Base-by-base conservation (phyloP, 2,888 invertebrate genomes). In the Julus scanicus region DNA sequence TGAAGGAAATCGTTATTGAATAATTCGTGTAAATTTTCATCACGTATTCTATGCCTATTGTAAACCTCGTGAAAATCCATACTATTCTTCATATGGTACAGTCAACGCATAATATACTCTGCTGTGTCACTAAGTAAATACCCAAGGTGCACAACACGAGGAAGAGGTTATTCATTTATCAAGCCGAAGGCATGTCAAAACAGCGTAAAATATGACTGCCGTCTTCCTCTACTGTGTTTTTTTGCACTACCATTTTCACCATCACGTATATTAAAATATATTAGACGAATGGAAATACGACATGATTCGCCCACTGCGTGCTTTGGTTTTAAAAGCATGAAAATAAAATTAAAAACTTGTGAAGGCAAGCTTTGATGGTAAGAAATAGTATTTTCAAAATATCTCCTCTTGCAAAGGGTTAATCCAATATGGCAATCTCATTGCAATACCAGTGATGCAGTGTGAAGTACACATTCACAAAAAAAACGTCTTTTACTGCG, bases 101-200 rank as follows among this genome's bases (percentile, higher is more conserved):
- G 63, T 63, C 63, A 63, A 63, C n/a, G n/a, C n/a, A 63, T n/a
- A 63, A 63, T 63, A 63, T 63, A 8, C n/a, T 17, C n/a, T 2
- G 17, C 63, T 4, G 11, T 17, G 15, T 57, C n/a, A n/a, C 63
- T 63, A 63, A 63, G 63, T 63, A 63, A 63, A 63, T 63, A 63
- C n/a, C 63, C 8, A n/a, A 63, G 63, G 63, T 63, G 63, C 63
- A 17, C 63, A 6, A n/a, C 63, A 63, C 1, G 2, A 63, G 63
- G 63, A 63, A 63, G 63, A 63, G 63, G 63, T 63, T 63, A 63
- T 63, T 63, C 63, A 63, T 63, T 63, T 63, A 63, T 63, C n/a
- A 63, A 63, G 63, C 63, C 63, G 5, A 63, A 63, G 63, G 63
- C 63, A 63, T 63, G 63, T n/a, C 63, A 63, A 63, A 63, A 63